Conservation (phyloP, 2,113 vertebrate species). For the Oxygymnocypris stewartii region DNA sequence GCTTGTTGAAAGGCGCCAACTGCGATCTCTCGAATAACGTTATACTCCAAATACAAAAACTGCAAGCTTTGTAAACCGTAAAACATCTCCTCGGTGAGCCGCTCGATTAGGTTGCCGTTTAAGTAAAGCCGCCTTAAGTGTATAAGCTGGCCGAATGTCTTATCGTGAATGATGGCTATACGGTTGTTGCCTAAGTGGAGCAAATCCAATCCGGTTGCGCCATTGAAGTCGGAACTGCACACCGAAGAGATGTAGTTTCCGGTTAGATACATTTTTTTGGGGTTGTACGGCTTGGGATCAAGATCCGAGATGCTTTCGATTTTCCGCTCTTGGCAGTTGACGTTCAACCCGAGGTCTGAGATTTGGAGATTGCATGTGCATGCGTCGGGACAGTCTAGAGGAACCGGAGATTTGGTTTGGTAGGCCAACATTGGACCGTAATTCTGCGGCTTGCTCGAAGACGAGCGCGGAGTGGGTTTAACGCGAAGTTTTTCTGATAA, state of each 20-base stretch:
- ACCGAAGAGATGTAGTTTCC: slow-evolving; percentile 92
- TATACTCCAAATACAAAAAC: slow-evolving; percentile 97
- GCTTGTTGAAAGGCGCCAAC: slow-evolving; percentile 85
- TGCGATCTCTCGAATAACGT: slow-evolving; percentile 89
- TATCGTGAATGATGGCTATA: slow-evolving; percentile 86
- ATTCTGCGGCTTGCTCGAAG: slow-evolving; percentile 87
- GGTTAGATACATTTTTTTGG: slow-evolving; percentile 97
- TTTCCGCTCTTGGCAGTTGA: slow-evolving; percentile 97
- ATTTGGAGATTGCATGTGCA: slow-evolving; percentile 98
- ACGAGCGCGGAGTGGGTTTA: slow-evolving; percentile 83
- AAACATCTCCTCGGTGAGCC: slow-evolving; percentile 84
- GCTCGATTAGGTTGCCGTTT: slow-evolving; percentile 93
- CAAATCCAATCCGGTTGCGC: slow-evolving; percentile 90
- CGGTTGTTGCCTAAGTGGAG: slow-evolving; percentile 96
- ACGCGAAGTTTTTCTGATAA: slow-evolving; percentile 89
- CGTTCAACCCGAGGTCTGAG: slow-evolving; percentile 96
- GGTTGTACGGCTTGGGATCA: slow-evolving; percentile 95
- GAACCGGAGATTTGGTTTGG: slow-evolving; percentile 98
- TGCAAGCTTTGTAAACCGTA: slow-evolving; percentile 90
- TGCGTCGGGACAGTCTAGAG: slow-evolving; percentile 94
- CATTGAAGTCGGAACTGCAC: slow-evolving; percentile 86
- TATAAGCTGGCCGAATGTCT: slow-evolving; percentile 88
- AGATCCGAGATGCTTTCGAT: slow-evolving; percentile 92
- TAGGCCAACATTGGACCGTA: slow-evolving; percentile 92
- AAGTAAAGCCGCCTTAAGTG: slow-evolving; percentile 91